Base-by-base conservation (phyloP, 2,113 vertebrate species). In the Otus sunia region DNA sequence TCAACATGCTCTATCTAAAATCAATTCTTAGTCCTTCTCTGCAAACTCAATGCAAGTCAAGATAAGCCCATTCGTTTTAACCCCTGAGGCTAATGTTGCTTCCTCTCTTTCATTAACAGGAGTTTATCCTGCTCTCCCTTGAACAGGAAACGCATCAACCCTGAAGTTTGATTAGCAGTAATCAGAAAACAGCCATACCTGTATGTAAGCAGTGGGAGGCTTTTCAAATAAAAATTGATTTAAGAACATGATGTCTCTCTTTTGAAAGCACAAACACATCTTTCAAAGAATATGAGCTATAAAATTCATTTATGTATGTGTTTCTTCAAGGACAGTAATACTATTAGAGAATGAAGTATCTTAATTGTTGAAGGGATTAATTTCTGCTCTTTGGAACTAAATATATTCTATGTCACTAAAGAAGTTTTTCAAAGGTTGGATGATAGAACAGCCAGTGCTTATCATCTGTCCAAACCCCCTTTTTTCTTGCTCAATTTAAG, bases 171-270 rank as follows among this genome's bases (percentile, higher is more conserved):
- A 81, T 91, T 60, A 91, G 59, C 1, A 2, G 30, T 64, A 94
- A 77, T 78, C 64, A 85, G 74, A 85, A 89, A 91, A 78, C 49
- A 72, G 78, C 56, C 53, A 75, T 62, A 78, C 30, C 80, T 94
- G 64, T 59, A 75, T 30, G 39, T 34, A 91, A 39, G 52, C 56
- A 91, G 83, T 39, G 34, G 39, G 66, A 85, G 43, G 68, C 43
- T 95, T 93, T 94, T 86, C 79, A 80, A 49, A 50, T 89, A 85
- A 74, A 94, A 92, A 81, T 67, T 19, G 56, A 78, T 91, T 92
- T 78, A 71, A 84, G 83, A 91, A 81, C 45, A 76, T 64, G 41
- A 72, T 83, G 50, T 63, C 39, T 76, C 59, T 81, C 23, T 75
- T 93, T 89, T 56, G 81, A 96, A 91, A 75, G 30, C 45, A 77